Evolutionary conservation across 2,888 invertebrate species (phyloP).

Genomic region (Leptogaster cylindrica): DNA sequence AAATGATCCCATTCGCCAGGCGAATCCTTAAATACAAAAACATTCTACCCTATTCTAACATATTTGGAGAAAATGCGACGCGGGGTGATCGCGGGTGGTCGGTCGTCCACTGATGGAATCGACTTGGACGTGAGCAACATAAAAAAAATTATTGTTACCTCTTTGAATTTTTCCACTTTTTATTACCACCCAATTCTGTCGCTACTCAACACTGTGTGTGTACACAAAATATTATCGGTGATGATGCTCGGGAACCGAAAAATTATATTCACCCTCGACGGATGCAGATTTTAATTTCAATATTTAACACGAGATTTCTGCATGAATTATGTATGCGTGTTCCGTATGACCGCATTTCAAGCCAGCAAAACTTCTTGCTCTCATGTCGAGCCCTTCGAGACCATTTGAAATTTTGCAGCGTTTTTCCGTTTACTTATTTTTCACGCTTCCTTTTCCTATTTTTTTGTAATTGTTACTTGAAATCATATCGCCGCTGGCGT

Average conservation of each 20-base stretch:
- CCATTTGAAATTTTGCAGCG: no score
- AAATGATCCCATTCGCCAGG: slow-evolving; percentile 22
- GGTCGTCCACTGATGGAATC: slow-evolving; percentile 9
- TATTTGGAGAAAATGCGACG: no score
- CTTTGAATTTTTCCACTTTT: slow-evolving; percentile 8
- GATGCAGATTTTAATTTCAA: slow-evolving; percentile 24
- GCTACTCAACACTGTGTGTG: neutral
- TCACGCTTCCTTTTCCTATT: no score
- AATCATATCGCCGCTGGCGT: no score
- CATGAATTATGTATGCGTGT: slow-evolving; percentile 18
- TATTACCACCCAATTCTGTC: neutral
- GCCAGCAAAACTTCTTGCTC: no score
- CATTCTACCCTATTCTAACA: neutral
- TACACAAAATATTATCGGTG: slow-evolving; percentile 26
- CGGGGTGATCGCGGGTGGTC: neutral
- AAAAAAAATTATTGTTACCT: slow-evolving; percentile 6
- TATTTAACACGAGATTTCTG: slow-evolving; percentile 26
- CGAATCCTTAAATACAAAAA: slow-evolving; percentile 40
- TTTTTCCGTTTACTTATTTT: no score
- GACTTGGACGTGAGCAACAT: no score
- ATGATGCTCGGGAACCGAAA: slow-evolving; percentile 39
- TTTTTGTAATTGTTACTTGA: no score
- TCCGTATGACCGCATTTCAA: slow-evolving; percentile 12
- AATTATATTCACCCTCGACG: slow-evolving; percentile 37
- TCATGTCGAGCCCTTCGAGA: no score